phyloP scores from a whole-genome alignment of 2,888 invertebrate species.

The Stratiomys singularior region DNA sequence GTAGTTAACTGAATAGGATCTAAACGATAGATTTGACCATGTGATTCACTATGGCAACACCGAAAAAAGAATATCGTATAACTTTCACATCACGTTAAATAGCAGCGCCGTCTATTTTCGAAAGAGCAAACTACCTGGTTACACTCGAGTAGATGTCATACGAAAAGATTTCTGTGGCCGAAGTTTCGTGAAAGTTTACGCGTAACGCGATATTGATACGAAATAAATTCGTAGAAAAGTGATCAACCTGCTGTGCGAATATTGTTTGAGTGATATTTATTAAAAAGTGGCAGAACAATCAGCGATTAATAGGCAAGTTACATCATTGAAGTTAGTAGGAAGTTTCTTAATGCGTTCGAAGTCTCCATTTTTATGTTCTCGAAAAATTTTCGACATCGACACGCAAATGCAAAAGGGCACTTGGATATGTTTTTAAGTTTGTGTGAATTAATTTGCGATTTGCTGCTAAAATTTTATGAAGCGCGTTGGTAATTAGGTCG shows the following conservation, averaged over 20 bases:
- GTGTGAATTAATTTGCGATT: neutral
- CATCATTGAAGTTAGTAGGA: neutral
- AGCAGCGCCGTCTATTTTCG: conserved; percentile 15
- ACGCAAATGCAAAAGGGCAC: conserved; percentile 28
- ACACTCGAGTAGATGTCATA: conserved; percentile 38
- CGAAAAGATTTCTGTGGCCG: neutral
- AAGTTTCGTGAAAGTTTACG: neutral
- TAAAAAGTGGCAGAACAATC: neutral
- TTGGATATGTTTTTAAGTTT: neutral
- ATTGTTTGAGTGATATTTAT: neutral
- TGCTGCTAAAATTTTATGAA: no score
- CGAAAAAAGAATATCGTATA: neutral
- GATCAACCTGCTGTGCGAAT: neutral
- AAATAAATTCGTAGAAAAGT: neutral
- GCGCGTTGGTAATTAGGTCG: no score
- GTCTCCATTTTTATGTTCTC: conserved; percentile 41
- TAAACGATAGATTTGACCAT: no score
- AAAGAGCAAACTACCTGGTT: conserved; percentile 10
- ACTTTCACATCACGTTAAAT: neutral
- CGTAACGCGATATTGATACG: neutral
- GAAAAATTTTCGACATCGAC: conserved; percentile 34
- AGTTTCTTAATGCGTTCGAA: conserved; percentile 19
- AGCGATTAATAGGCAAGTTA: conserved; percentile 18
- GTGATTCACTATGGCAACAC: no score
- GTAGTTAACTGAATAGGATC: no score